phyloP scores from a whole-genome alignment of 2,113 vertebrate genomes.

The Rhinichthys klamathensis region DNA sequence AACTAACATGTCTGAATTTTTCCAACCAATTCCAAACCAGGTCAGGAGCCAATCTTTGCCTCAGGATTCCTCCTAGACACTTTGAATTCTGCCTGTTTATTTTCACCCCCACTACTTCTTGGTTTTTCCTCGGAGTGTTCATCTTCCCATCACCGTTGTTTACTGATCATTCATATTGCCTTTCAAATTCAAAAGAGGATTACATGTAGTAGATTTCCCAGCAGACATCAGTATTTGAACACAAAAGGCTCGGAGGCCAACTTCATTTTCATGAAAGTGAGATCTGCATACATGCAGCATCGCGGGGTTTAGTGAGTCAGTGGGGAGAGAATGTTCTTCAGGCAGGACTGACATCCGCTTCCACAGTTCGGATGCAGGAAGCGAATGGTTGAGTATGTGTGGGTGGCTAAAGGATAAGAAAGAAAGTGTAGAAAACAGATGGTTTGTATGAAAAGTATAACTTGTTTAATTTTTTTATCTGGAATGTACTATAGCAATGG shows the following conservation, averaged over 20 bases:
- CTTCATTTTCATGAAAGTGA: constrained; percentile 26
- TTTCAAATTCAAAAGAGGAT: constrained; percentile 39
- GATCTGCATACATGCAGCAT: constrained; percentile 2
- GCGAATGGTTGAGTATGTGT: background rate
- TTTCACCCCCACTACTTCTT: background rate
- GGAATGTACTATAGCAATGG: too few species aligned
- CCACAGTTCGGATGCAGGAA: background rate
- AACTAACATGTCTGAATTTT: background rate
- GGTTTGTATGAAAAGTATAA: background rate
- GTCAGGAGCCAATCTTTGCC: background rate
- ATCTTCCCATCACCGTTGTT: background rate
- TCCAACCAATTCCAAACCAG: background rate
- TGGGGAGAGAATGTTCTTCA: constrained; percentile 2
- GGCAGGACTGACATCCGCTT: constrained; percentile 27
- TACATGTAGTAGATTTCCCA: constrained; percentile 32
- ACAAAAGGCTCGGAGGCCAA: background rate
- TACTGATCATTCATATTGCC: constrained; percentile 13
- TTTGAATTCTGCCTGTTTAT: background rate
- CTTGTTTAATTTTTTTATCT: too few species aligned
- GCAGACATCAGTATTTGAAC: constrained; percentile 17
- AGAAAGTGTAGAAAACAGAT: background rate
- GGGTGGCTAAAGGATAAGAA: background rate
- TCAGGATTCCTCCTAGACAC: background rate
- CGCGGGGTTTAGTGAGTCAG: background rate
- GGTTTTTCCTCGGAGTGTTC: background rate